Conservation (phyloP, 1,140 invertebrate genomes). For the Bradynema listronoti region DNA sequence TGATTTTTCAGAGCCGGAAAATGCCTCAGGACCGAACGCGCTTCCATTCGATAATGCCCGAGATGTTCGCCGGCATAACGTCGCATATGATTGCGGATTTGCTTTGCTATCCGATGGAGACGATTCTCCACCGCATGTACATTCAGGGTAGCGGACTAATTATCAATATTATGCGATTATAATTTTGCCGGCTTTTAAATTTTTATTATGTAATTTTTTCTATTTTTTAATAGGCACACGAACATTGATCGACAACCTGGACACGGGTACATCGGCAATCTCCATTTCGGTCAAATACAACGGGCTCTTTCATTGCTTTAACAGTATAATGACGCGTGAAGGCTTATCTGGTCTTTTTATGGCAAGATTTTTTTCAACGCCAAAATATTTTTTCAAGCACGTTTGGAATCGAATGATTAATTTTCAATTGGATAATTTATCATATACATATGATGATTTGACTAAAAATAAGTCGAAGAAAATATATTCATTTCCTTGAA, state of each 20-base stretch:
- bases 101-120: conserved; percentile 40
- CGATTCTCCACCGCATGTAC: conserved; percentile 40
- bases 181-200: not conserved
- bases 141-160: conserved; percentile 21
- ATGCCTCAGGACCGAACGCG: conserved; percentile 27
- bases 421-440: too few relatives aligned
- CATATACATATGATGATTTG: too few relatives aligned
- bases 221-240: conserved; percentile 26
- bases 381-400: too few relatives aligned
- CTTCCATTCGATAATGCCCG: conserved; percentile 39
- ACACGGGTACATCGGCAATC: conserved; percentile 30
- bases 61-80: conserved; percentile 35
- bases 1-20: conserved; percentile 26
- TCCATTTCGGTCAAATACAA: conserved; percentile 25
- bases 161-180: not conserved
- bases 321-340: conserved; percentile 26
- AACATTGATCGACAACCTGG: conserved; percentile 44
- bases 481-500: not conserved
- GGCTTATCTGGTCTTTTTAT: conserved; percentile 27
- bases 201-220: not conserved
- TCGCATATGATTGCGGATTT: conserved; percentile 30
- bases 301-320: conserved; percentile 35
- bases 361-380: conserved; percentile 8
- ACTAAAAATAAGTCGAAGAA: too few relatives aligned
- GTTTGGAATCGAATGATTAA: too few relatives aligned